These are phyloP conservation scores for Neoarius graeffei DNA, from an alignment of 2,113 vertebrate genomes.

Conservation along the genomic window DNA sequence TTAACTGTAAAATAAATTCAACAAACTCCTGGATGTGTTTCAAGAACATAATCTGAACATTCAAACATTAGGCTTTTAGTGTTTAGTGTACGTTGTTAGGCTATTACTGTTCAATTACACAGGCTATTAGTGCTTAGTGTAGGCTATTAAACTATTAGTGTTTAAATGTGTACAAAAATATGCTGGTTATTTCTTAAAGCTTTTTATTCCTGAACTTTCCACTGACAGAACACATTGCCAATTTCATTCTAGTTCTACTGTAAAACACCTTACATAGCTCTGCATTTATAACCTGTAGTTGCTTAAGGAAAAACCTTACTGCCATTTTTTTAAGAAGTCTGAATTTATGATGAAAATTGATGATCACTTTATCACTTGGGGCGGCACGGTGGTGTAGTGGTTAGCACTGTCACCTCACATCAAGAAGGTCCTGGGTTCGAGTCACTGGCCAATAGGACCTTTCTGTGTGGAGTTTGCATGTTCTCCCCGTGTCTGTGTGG, in stretches of 20 bases:
- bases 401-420: too few species aligned
- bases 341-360: neutral
- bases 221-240: neutral
- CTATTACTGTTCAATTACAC: too few species aligned
- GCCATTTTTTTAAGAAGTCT: neutral
- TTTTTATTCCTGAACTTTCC: neutral
- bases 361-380: neutral
- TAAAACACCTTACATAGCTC: neutral
- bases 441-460: too few species aligned
- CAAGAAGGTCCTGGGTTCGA: too few species aligned
- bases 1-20: neutral
- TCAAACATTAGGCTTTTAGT: neutral
- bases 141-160: too few species aligned
- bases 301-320: neutral
- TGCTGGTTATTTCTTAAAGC: neutral
- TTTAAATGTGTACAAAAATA: neutral
- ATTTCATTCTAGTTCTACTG: neutral
- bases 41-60: neutral
- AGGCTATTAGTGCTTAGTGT: too few species aligned
- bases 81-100: too few species aligned
- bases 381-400: too few species aligned
- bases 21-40: neutral
- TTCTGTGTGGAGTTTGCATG: too few species aligned
- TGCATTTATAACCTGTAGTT: neutral
- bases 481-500: too few species aligned